Percentiles rank a stretch among this genome's conserved stretches.
phyloP scores from a whole-genome alignment of 2,797 vertebrate genomes.

The Myotis vivesi region DNA sequence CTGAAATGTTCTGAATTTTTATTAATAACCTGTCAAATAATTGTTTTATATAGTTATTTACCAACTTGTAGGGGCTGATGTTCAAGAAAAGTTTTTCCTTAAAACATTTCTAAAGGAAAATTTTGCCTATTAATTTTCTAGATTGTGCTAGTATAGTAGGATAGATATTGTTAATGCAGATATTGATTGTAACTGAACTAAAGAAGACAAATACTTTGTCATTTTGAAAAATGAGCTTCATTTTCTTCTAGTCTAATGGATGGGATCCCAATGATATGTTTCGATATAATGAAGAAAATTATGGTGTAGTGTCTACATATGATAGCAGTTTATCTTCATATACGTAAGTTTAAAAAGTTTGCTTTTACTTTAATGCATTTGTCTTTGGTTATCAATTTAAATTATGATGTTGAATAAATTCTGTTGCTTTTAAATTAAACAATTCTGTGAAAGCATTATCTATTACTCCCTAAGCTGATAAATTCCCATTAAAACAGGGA shows the following conservation, averaged over 20 bases:
- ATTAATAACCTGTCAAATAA: background rate
- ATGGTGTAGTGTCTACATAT: conserved; percentile 97
- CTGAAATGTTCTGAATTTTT: background rate
- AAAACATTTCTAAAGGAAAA: conserved; percentile 10
- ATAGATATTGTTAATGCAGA: background rate
- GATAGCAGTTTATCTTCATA: conserved; percentile 99
- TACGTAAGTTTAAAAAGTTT: conserved; percentile 90
- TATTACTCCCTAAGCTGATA: background rate
- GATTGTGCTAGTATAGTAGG: background rate
- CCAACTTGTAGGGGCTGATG: background rate
- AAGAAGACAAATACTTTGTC: conserved; percentile 64
- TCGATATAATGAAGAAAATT: conserved; percentile 99
- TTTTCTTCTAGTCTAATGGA: conserved; percentile 94
- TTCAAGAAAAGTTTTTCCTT: background rate
- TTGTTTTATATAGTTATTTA: background rate
- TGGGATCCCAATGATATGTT: conserved; percentile 99
- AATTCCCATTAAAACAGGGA: conserved; percentile 16
- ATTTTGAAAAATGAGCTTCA: conserved; percentile 78
- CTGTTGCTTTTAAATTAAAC: conserved; percentile 36
- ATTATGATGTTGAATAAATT: conserved; percentile 26
- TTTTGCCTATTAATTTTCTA: background rate
- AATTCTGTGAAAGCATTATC: background rate
- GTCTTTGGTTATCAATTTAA: conserved; percentile 1
- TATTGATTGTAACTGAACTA: conserved; percentile 3
- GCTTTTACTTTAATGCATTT: conserved; percentile 52